Conservation (phyloP, 2,888 invertebrate genomes). For the Punctoribates punctum region DNA sequence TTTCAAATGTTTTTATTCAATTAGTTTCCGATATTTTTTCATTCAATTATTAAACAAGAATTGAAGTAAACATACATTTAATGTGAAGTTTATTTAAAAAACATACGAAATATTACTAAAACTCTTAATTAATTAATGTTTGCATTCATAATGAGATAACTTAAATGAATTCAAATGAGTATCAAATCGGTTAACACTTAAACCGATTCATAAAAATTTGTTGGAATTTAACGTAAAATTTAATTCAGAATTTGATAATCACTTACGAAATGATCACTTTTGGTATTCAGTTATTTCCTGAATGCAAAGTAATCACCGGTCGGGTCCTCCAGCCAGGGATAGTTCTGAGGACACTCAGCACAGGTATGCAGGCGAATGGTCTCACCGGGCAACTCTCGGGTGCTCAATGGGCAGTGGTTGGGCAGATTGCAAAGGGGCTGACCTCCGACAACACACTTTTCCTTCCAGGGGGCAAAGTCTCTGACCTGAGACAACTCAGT, state of each 20-base stretch:
- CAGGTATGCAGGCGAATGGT: conserved; percentile 87
- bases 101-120: background rate
- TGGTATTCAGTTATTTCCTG: conserved; percentile 45
- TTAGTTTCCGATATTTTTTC: background rate
- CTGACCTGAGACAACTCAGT: conserved; percentile 77
- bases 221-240: background rate
- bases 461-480: conserved; percentile 93
- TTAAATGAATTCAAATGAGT: background rate
- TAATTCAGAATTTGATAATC: background rate
- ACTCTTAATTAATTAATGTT: background rate
- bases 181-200: no score
- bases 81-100: background rate
- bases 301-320: conserved; percentile 72
- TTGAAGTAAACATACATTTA: conserved; percentile 2
- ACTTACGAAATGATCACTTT: background rate
- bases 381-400: conserved; percentile 80
- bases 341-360: conserved; percentile 92
- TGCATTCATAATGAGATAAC: conserved; percentile 11
- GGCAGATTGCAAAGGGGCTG: conserved; percentile 88
- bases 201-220: no score
- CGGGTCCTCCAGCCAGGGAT: conserved; percentile 88
- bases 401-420: conserved; percentile 82
- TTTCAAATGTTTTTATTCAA: background rate
- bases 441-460: conserved; percentile 88
- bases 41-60: background rate